A percentile compares a stretch with the other conserved stretches of the same genome.
These are phyloP conservation scores for Brachionus paranguensis DNA, from an alignment of 1,140 invertebrate species.

Conservation along the genomic window DNA sequence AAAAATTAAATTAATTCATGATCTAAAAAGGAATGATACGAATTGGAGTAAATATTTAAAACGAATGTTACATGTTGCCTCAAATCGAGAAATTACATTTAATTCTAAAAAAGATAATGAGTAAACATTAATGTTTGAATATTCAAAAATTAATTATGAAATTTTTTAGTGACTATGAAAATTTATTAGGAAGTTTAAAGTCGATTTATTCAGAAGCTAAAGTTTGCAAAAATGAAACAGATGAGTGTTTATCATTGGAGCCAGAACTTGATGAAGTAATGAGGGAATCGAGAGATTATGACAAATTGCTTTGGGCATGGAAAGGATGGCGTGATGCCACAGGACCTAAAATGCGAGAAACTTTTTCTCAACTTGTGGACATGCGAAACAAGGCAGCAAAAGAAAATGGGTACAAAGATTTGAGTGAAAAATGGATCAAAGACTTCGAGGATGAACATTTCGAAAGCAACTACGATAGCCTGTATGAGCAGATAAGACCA, in stretches of 20 bases:
- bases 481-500: slow-evolving; percentile 47
- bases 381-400: slow-evolving; percentile 46
- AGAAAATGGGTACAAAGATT: slow-evolving; percentile 48
- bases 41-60: not conserved
- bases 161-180: not conserved
- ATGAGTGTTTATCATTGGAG: slow-evolving; percentile 29
- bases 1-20: not conserved
- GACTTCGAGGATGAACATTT: slow-evolving; percentile 47
- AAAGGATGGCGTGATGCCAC: slow-evolving; percentile 42
- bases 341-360: slow-evolving; percentile 41
- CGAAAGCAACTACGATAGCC: slow-evolving; percentile 42
- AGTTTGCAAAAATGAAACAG: slow-evolving; percentile 41
- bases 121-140: not conserved
- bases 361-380: slow-evolving; percentile 44
- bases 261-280: slow-evolving; percentile 47
- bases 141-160: too few species aligned
- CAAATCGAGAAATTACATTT: not conserved
- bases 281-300: slow-evolving; percentile 43
- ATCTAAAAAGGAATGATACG: not conserved
- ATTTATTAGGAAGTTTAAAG: slow-evolving; percentile 40
- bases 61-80: not conserved
- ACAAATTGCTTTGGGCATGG: slow-evolving; percentile 43
- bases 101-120: not conserved
- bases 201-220: slow-evolving; percentile 44
- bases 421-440: slow-evolving; percentile 45